Evolutionary conservation across 2,113 vertebrate species (phyloP).

Genomic region (Ictalurus punctatus): DNA sequence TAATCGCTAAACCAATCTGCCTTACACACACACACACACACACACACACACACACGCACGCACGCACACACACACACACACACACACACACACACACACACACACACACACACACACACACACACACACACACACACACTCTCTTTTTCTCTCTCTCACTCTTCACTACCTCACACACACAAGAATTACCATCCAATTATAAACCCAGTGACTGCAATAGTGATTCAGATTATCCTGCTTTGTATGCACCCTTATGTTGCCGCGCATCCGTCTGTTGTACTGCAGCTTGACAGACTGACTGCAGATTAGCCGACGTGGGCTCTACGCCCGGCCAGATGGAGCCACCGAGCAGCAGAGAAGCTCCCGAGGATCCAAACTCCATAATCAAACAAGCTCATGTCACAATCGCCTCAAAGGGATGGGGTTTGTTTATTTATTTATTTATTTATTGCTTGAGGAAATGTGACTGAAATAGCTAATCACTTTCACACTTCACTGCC

Average conservation of each 20-base stretch:
- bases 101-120: not conserved
- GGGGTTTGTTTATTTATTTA: not conserved
- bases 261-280: slow-evolving; percentile 19
- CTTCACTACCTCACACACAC: not conserved
- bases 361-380: slow-evolving; percentile 45
- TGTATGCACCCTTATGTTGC: slow-evolving; percentile 37
- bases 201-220: slow-evolving; percentile 27
- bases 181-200: slow-evolving; percentile 22
- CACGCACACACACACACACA: not conserved
- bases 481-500: not conserved
- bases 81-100: not conserved
- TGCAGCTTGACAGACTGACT: slow-evolving; percentile 37
- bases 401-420: slow-evolving; percentile 19
- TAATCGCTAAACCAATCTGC: slow-evolving; percentile 44
- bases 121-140: not conserved
- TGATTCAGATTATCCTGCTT: slow-evolving; percentile 36
- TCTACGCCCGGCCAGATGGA: slow-evolving; percentile 45
- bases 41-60: not conserved
- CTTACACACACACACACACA: not conserved
- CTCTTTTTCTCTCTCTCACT: not conserved
- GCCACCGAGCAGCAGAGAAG: slow-evolving; percentile 22
- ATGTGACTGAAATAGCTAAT: slow-evolving; percentile 37
- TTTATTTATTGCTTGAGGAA: not conserved
- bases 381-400: slow-evolving; percentile 50
- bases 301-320: slow-evolving; percentile 35